Conservation (phyloP, 2,797 vertebrate genomes). For the Squalus acanthias region DNA sequence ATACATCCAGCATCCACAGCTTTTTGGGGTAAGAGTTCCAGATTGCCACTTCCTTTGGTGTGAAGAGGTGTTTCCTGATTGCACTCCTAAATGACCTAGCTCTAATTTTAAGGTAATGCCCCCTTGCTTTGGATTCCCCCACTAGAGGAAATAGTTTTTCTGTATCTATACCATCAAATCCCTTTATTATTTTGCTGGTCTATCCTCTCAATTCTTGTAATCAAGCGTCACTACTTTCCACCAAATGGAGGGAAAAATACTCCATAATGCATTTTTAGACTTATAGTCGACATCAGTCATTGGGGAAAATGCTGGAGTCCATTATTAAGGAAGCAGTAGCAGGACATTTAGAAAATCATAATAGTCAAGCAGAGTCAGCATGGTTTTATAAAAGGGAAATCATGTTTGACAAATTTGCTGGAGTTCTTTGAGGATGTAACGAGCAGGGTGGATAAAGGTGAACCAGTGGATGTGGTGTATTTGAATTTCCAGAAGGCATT, state of each 20-base stretch:
- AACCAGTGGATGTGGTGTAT: no score
- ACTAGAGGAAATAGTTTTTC: not conserved
- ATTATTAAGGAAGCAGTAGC: no score
- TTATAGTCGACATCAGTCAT: constrained; percentile 37
- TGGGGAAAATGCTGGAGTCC: no score
- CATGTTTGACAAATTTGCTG: no score
- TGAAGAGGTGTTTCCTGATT: not conserved
- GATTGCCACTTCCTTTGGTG: not conserved
- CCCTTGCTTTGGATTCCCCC: not conserved
- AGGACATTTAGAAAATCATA: no score
- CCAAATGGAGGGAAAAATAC: not conserved
- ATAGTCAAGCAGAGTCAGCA: no score
- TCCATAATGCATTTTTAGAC: constrained; percentile 32
- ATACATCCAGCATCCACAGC: not conserved
- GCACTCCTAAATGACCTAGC: not conserved
- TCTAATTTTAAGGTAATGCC: not conserved
- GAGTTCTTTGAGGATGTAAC: no score
- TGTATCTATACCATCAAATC: not conserved
- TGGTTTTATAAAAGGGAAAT: no score
- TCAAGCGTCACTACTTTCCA: not conserved
- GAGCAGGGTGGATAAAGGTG: no score
- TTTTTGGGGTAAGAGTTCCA: not conserved
- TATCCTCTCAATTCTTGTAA: not conserved
- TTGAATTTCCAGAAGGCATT: no score
- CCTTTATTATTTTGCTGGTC: not conserved